A percentile compares a stretch with the other conserved stretches of the same genome.
Conservation (phyloP, 2,888 invertebrate genomes). For the Drosophila hamatofila region DNA sequence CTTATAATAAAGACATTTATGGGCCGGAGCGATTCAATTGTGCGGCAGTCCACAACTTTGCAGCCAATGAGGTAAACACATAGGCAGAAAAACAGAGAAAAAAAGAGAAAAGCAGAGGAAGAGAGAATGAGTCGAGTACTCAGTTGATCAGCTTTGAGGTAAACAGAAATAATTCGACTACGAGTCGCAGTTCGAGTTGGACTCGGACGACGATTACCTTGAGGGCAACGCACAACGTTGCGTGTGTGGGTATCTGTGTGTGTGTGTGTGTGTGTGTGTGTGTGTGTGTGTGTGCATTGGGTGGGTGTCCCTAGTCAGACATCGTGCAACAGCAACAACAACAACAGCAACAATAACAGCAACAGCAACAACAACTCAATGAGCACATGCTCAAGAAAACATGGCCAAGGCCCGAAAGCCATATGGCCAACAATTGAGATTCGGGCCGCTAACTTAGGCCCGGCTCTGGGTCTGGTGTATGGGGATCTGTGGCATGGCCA, state of each 20-base stretch:
- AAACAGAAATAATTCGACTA: constrained; percentile 46
- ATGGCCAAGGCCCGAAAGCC: constrained; percentile 51
- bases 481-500: constrained; percentile 25
- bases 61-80: constrained; percentile 19
- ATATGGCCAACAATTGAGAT: constrained; percentile 55
- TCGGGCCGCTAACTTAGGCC: constrained; percentile 11
- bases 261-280: constrained; percentile 36
- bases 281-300: constrained; percentile 23
- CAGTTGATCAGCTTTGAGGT: constrained; percentile 26
- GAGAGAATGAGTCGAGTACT: neutral
- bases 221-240: constrained; percentile 56
- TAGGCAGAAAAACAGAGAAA: neutral
- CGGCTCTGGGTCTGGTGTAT: constrained; percentile 9
- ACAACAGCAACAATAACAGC: constrained; percentile 64
- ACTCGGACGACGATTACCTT: constrained; percentile 35
- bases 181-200: constrained; percentile 11
- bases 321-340: constrained; percentile 51
- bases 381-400: constrained; percentile 61
- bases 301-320: constrained; percentile 58
- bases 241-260: constrained; percentile 37
- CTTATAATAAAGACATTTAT: constrained; percentile 77
- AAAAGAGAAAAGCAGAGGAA: no score
- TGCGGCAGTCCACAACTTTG: constrained; percentile 65
- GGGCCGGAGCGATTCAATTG: constrained; percentile 59
- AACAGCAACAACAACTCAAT: constrained; percentile 68